Percentiles rank a stretch among this genome's conserved stretches.
phyloP scores from a whole-genome alignment of 2,797 vertebrate genomes.

The Rhinogobio ventralis region DNA sequence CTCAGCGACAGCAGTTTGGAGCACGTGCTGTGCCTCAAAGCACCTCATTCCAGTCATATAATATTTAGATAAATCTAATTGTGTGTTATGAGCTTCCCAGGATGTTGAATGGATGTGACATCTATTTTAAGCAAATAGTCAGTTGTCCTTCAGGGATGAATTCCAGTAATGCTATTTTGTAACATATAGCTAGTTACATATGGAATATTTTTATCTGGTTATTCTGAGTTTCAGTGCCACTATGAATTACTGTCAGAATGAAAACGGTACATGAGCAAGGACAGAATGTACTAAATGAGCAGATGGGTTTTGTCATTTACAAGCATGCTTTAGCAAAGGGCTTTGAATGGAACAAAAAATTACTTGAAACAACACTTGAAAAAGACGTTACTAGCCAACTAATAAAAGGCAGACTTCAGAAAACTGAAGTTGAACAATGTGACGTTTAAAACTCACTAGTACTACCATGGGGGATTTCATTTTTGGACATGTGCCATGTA shows the following conservation, averaged over 20 bases:
- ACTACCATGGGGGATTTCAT: not conserved
- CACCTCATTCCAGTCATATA: not conserved
- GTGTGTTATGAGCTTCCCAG: not conserved
- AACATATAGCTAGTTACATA: not conserved
- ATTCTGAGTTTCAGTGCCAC: not conserved
- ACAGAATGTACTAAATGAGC: conserved; percentile 2
- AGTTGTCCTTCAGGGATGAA: conserved; percentile 4
- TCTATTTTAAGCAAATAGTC: conserved; percentile 27
- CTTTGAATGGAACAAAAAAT: not conserved
- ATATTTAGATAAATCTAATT: not conserved
- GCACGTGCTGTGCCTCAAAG: not conserved
- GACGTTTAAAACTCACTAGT: not conserved
- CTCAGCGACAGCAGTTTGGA: not conserved
- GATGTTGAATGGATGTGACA: conserved; percentile 18
- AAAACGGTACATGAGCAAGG: not conserved
- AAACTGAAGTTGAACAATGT: not conserved
- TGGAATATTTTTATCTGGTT: not conserved
- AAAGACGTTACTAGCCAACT: not conserved
- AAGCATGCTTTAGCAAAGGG: not conserved
- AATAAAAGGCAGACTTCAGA: conserved; percentile 1
- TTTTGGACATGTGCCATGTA: not conserved
- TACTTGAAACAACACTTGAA: not conserved
- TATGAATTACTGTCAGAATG: conserved; percentile 13
- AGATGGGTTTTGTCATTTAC: conserved; percentile 12
- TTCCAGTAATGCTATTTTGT: conserved; percentile 19